These are phyloP conservation scores for Aleiodes leptofemur DNA, from an alignment of 2,888 invertebrate genomes.

Conservation along the genomic window DNA sequence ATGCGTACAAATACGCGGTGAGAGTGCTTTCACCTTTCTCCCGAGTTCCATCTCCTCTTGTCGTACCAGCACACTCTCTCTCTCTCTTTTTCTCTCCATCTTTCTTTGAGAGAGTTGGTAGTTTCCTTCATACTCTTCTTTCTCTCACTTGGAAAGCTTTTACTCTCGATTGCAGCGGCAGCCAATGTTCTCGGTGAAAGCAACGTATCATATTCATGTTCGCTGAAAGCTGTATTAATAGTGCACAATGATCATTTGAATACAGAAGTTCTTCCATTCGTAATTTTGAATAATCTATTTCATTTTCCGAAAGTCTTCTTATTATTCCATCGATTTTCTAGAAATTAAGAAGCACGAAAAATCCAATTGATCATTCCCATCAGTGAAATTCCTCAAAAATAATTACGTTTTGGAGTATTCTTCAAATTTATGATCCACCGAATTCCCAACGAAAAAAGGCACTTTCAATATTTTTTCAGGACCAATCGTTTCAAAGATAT, in stretches of 20 bases:
- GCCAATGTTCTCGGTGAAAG: constrained; percentile 51
- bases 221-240: constrained; percentile 19
- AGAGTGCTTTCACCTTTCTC: constrained; percentile 75
- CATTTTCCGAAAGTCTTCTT: too few species aligned
- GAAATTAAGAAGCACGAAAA: too few species aligned
- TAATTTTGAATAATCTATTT: too few species aligned
- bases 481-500: too few species aligned
- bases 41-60: constrained; percentile 44
- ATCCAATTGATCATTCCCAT: too few species aligned
- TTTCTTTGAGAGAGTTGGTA: constrained; percentile 13
- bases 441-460: too few species aligned
- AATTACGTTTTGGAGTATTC: too few species aligned
- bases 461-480: too few species aligned
- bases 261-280: background rate
- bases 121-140: constrained; percentile 36
- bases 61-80: background rate
- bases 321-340: too few species aligned
- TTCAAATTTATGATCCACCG: too few species aligned
- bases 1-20: constrained; percentile 56
- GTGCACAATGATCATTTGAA: background rate
- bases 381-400: too few species aligned
- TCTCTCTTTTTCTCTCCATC: constrained; percentile 11
- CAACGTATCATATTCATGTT: constrained; percentile 39
- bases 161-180: constrained; percentile 69
- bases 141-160: constrained; percentile 65